A percentile compares a stretch with the other conserved stretches of the same genome.
These are phyloP conservation scores for Sycophila texana DNA, from an alignment of 2,888 invertebrate species.

Conservation along the genomic window DNA sequence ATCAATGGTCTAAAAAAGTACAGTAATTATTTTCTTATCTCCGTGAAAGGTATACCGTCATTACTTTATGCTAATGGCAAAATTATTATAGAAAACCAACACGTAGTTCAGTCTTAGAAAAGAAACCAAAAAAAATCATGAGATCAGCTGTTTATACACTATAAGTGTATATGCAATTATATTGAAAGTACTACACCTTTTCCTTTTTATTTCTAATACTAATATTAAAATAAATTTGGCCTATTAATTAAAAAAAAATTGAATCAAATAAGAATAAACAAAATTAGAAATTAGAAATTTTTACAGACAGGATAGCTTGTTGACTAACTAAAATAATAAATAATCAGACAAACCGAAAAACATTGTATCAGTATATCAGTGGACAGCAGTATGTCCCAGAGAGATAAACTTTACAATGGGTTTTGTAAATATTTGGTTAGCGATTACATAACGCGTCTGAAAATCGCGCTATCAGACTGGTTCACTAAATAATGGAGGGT, in stretches of 20 bases:
- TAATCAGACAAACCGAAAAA: slow-evolving; percentile 3
- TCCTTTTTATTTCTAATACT: background rate
- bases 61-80: slow-evolving; percentile 1
- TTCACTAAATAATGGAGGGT: background rate
- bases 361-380: slow-evolving; percentile 22
- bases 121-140: slow-evolving; percentile 20
- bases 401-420: slow-evolving; percentile 15
- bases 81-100: background rate
- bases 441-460: slow-evolving; percentile 21
- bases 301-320: background rate
- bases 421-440: slow-evolving; percentile 14
- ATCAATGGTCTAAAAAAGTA: slow-evolving; percentile 64
- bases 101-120: background rate
- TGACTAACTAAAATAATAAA: slow-evolving; percentile 1
- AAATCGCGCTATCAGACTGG: background rate
- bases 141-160: too few species aligned
- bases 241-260: background rate
- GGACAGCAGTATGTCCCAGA: background rate
- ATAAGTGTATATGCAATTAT: background rate
- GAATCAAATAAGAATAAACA: too few species aligned
- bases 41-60: slow-evolving; percentile 50
- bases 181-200: background rate
- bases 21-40: slow-evolving; percentile 60
- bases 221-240: background rate
- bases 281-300: too few species aligned